Evolutionary conservation across 2,888 invertebrate species (phyloP).

Genomic region (Lasius fuliginosus): DNA sequence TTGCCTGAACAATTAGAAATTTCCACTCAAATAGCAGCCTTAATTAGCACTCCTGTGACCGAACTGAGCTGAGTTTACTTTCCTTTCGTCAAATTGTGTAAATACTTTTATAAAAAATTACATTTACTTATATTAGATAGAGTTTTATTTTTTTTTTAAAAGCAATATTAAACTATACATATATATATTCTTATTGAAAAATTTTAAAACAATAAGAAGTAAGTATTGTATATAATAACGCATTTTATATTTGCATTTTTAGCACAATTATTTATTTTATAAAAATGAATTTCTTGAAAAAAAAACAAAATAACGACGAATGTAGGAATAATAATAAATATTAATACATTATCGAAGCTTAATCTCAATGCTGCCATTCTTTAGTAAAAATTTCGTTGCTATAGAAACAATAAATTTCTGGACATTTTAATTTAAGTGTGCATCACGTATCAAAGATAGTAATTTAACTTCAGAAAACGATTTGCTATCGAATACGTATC

Average conservation of each 20-base stretch:
- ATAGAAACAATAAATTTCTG: neutral
- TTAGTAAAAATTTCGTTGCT: neutral
- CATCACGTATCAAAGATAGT: neutral
- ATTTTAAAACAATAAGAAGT: neutral
- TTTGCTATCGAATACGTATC: constrained; percentile 37
- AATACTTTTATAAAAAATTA: neutral
- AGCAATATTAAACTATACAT: too few relatives aligned
- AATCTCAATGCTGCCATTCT: neutral
- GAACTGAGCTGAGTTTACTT: neutral
- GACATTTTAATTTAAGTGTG: constrained; percentile 6
- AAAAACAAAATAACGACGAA: neutral
- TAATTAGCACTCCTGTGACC: neutral
- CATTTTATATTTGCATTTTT: neutral
- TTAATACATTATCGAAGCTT: neutral
- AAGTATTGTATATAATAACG: neutral
- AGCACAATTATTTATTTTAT: constrained; percentile 12
- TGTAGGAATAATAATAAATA: neutral
- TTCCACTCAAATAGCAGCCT: neutral
- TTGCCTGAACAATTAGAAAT: neutral
- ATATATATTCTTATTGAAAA: neutral
- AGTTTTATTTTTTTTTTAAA: neutral
- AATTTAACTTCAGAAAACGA: constrained; percentile 26
- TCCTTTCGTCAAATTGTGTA: neutral
- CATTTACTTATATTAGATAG: neutral
- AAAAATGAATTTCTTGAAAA: neutral